These are phyloP conservation scores for Xyliphius kryptos DNA, from an alignment of 2,113 vertebrate species.

Conservation along the genomic window DNA sequence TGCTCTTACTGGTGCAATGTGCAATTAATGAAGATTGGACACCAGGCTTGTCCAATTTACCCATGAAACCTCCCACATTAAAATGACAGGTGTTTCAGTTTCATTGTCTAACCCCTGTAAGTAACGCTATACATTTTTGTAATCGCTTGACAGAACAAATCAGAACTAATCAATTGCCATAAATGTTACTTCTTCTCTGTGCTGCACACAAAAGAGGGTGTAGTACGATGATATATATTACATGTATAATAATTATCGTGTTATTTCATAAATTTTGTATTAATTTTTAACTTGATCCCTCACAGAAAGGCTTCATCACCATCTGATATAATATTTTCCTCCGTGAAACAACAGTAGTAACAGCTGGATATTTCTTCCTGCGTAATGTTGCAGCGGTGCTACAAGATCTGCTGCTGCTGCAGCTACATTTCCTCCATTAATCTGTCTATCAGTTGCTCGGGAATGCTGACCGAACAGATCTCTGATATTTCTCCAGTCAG, in stretches of 20 bases:
- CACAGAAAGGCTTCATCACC: not conserved
- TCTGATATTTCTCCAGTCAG: slow-evolving; percentile 52
- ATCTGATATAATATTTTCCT: slow-evolving; percentile 18
- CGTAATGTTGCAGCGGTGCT: slow-evolving; percentile 38
- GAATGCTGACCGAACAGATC: slow-evolving; percentile 46
- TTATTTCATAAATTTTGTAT: not conserved
- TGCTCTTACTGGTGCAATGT: too few species aligned
- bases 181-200: not conserved
- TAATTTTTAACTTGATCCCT: not conserved
- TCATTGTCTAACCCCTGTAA: too few species aligned
- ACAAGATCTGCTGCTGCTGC: slow-evolving; percentile 39
- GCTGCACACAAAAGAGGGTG: not conserved
- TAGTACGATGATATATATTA: too few species aligned
- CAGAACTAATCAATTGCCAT: too few species aligned
- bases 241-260: not conserved
- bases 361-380: slow-evolving; percentile 37
- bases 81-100: too few species aligned
- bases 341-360: slow-evolving; percentile 34
- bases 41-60: too few species aligned
- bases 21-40: too few species aligned
- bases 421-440: slow-evolving; percentile 45
- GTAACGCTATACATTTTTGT: too few species aligned
- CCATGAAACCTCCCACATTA: too few species aligned
- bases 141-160: too few species aligned
- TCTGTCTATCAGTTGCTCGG: slow-evolving; percentile 46